phyloP scores from a whole-genome alignment of 2,113 vertebrate genomes.

The Pantherophis guttatus region DNA sequence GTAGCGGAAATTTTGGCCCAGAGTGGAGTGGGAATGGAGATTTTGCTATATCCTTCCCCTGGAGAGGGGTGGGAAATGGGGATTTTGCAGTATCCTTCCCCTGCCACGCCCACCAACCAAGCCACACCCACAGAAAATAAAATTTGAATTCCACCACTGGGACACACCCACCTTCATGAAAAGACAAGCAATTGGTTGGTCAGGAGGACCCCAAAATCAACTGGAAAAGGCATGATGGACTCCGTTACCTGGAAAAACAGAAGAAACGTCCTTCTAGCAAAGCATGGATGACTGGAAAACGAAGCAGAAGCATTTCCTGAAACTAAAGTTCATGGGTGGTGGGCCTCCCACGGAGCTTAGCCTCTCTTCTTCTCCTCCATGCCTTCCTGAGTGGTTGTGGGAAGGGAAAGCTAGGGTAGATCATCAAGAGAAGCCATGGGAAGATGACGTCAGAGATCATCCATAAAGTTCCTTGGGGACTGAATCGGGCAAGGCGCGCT shows the following conservation, averaged over 20 bases:
- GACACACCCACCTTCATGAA: no score
- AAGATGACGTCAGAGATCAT: not conserved
- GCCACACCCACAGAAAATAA: no score
- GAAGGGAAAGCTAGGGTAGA: not conserved
- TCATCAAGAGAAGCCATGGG: not conserved
- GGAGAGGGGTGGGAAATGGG: no score
- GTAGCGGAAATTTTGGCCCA: no score
- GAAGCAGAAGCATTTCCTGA: not conserved
- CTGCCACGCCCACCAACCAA: no score
- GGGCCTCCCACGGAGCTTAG: not conserved
- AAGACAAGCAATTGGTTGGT: no score
- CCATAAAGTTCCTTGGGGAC: not conserved
- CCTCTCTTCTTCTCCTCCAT: not conserved
- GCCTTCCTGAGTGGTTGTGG: not conserved
- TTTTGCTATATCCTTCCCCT: no score
- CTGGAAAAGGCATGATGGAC: not conserved
- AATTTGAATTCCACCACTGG: no score
- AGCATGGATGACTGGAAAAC: not conserved
- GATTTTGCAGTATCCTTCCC: no score
- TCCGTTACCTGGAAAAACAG: not conserved
- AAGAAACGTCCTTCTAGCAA: not conserved
- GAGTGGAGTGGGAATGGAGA: no score
- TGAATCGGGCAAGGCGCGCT: not conserved
- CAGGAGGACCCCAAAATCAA: no score
- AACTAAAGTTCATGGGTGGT: not conserved